Evolutionary conservation across 2,797 vertebrate species (phyloP), one percentile per base, ranked within the genome.

Genomic region (Kryptolebias ocellatus): DNA sequence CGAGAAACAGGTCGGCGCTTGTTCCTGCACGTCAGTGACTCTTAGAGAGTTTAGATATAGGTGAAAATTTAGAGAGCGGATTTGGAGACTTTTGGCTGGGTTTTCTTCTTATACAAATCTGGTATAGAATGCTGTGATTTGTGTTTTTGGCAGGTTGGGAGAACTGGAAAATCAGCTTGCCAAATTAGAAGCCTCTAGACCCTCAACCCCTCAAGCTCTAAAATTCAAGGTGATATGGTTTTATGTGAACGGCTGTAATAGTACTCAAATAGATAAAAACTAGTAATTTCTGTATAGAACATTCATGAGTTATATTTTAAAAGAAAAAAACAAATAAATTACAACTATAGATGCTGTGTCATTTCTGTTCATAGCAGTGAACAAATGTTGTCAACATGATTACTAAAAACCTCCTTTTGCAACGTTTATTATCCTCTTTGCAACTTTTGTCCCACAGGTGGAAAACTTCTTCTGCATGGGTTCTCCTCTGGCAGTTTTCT

Each of bases 381-480:
- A 54, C 5, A 62, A 37, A 49, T 31, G 10, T 15, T 10, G 1
- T 59, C 9, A 6, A 8, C 60, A 15, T 65, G 34, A 64, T n/a
- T 53, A 15, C 27, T 2, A 34, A 24, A 18, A 9, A 20, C 0
- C 6, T 2, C 44, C 56, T 2, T 24, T 24, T 24, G 20, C 20
- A 2, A 60, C 11, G 16, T 42, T 46, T 50, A 1, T 31, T 8
- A 5, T 65, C 4, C 46, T 63, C 34, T 73, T 49, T 61, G 11
- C 44, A 17, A 60, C 10, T 55, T 59, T 37, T 37, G 0, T 67
- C 20, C 72, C 2, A 14, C 81, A 99, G 98, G 97, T 99, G 84
- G 97, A 99, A 85, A 99, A 99, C 90, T 98, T 98, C 93, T 99
- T 99, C 94, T 99, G 98, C 70, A 97, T 99, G 98, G 98, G 98